phyloP scores from a whole-genome alignment of 2,113 vertebrate genomes.

The Leptosomus discolor region DNA sequence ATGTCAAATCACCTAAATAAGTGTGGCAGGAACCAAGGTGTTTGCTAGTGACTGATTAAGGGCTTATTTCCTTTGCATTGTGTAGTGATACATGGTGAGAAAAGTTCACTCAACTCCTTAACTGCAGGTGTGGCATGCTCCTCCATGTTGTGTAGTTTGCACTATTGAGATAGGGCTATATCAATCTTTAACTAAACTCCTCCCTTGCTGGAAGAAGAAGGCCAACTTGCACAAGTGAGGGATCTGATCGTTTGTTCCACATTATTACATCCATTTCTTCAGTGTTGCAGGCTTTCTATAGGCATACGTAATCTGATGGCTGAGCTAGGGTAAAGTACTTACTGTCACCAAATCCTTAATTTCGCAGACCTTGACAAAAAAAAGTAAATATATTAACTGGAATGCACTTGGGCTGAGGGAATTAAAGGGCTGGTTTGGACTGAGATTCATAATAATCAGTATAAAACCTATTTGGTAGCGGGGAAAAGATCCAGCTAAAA shows the following conservation, averaged over 20 bases:
- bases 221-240: not conserved
- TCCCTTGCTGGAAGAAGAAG: not conserved
- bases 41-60: not conserved
- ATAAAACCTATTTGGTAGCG: not conserved
- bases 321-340: not conserved
- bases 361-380: not conserved
- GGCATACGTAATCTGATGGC: not conserved
- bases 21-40: accelerated
- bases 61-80: not conserved
- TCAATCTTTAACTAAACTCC: not conserved
- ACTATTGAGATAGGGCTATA: not conserved
- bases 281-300: not conserved
- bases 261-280: not conserved
- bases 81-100: not conserved
- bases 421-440: not conserved
- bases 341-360: not conserved
- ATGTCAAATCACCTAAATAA: not conserved
- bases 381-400: not conserved
- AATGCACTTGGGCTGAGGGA: not conserved
- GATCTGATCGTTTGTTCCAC: not conserved
- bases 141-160: not conserved
- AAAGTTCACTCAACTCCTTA: not conserved
- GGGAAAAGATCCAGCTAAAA: not conserved
- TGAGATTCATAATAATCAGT: not conserved
- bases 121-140: not conserved